A percentile compares a stretch with the other conserved stretches of the same genome.
Evolutionary conservation across 1,140 invertebrate genomes (phyloP).

Genomic region (Drosophila fuyamai): DNA sequence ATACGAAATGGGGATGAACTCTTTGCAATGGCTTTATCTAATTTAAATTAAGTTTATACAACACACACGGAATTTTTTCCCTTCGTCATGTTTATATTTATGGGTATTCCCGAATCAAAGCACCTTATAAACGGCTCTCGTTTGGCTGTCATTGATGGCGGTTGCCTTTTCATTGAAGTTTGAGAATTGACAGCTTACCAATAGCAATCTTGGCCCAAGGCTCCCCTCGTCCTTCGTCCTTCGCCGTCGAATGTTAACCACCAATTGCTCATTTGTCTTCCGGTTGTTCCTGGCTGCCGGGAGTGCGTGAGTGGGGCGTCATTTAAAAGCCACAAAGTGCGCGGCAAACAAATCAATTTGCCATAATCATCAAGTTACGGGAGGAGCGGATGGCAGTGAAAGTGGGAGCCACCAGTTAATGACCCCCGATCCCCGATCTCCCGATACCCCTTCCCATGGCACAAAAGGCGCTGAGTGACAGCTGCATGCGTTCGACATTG

Average conservation of each 20-base stretch:
- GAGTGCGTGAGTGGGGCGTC: slow-evolving; percentile 14
- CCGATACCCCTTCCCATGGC: background rate
- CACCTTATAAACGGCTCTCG: background rate
- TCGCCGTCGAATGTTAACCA: slow-evolving; percentile 21
- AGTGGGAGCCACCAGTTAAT: slow-evolving; percentile 29
- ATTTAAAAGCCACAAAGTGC: slow-evolving; percentile 79
- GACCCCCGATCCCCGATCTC: slow-evolving; percentile 12
- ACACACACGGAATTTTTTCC: background rate
- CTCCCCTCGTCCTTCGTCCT: too few species aligned
- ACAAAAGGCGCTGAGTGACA: slow-evolving; percentile 20
- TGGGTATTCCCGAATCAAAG: background rate
- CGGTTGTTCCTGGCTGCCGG: slow-evolving; percentile 25
- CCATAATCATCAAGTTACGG: slow-evolving; percentile 69
- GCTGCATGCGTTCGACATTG: slow-evolving; percentile 28
- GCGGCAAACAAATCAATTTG: slow-evolving; percentile 78
- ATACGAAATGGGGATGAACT: too few species aligned
- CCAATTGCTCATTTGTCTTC: slow-evolving; percentile 74
- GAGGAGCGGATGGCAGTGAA: slow-evolving; percentile 15
- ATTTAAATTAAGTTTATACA: background rate
- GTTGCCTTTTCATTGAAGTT: slow-evolving; percentile 2
- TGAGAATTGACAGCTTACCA: slow-evolving; percentile 26
- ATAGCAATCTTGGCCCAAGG: slow-evolving; percentile 17
- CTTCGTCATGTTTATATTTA: slow-evolving; percentile 5
- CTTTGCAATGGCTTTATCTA: too few species aligned
- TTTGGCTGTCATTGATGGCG: slow-evolving; percentile 13